phyloP scores from a whole-genome alignment of 2,797 vertebrate genomes.

The Psittacula derbiana region DNA sequence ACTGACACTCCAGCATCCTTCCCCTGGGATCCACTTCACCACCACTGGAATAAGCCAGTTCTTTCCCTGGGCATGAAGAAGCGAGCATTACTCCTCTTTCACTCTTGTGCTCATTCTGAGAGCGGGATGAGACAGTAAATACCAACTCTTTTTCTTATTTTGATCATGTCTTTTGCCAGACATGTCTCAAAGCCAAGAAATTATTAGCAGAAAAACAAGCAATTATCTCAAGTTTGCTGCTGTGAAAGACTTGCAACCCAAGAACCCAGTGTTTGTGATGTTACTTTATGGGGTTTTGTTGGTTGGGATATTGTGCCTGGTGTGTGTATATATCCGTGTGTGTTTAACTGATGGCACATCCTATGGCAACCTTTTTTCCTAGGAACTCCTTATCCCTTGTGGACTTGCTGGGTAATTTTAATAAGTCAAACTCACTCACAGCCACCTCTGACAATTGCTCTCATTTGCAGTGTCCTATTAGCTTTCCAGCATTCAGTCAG shows the following conservation, averaged over 20 bases:
- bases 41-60: neutral
- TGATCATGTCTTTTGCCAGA: neutral
- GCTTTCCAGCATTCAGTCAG: neutral
- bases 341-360: neutral
- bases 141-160: neutral
- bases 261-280: neutral
- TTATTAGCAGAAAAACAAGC: neutral
- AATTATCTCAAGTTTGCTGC: neutral
- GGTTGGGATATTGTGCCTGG: neutral
- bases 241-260: neutral
- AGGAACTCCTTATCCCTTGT: neutral
- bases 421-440: neutral
- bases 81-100: neutral
- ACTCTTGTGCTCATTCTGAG: neutral
- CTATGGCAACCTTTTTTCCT: neutral
- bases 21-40: neutral
- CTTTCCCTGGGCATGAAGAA: neutral
- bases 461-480: neutral
- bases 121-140: neutral
- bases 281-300: neutral
- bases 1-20: neutral
- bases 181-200: neutral
- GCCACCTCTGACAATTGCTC: neutral
- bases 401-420: neutral
- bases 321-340: neutral